Percentiles rank a stretch among this genome's conserved stretches.
Conservation (phyloP, 35 echinoderm and acorn worm species). For the Diadema setosum region DNA sequence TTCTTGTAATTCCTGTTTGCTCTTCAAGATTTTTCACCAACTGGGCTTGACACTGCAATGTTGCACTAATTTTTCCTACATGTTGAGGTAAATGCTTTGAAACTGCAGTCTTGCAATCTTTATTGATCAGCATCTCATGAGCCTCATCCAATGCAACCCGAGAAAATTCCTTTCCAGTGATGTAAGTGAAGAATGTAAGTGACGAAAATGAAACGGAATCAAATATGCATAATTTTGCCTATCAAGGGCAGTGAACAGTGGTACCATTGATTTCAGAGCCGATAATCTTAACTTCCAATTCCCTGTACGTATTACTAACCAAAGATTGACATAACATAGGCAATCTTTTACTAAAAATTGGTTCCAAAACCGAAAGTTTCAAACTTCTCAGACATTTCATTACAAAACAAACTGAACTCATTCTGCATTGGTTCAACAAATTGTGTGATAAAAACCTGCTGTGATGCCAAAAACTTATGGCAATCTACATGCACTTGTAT, state of each 20-base stretch:
- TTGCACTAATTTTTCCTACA: not conserved
- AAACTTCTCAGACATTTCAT: not conserved
- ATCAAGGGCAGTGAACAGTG: conserved; percentile 48
- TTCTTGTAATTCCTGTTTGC: not conserved
- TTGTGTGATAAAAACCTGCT: not conserved
- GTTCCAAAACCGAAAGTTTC: conserved; percentile 37
- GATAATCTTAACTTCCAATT: not conserved
- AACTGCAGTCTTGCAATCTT: not conserved
- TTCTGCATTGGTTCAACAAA: not conserved
- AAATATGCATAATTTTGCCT: conserved; percentile 32
- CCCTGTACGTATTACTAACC: not conserved
- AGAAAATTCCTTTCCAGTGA: conserved; percentile 10
- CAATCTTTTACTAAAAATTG: conserved; percentile 21
- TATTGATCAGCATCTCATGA: not conserved
- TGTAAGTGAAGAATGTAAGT: conserved; percentile 1
- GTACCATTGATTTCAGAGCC: not conserved
- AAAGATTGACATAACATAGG: conserved; percentile 15
- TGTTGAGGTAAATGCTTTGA: conserved; percentile 35
- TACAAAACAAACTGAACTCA: not conserved
- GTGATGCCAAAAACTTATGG: not conserved
- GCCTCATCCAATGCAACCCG: not conserved
- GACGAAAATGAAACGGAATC: conserved; percentile 22
- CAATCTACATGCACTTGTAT: not conserved
- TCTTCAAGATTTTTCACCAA: not conserved
- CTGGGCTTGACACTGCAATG: not conserved